Base-by-base conservation (phyloP, 2,888 invertebrate genomes). In the Cephus sareptanus region DNA sequence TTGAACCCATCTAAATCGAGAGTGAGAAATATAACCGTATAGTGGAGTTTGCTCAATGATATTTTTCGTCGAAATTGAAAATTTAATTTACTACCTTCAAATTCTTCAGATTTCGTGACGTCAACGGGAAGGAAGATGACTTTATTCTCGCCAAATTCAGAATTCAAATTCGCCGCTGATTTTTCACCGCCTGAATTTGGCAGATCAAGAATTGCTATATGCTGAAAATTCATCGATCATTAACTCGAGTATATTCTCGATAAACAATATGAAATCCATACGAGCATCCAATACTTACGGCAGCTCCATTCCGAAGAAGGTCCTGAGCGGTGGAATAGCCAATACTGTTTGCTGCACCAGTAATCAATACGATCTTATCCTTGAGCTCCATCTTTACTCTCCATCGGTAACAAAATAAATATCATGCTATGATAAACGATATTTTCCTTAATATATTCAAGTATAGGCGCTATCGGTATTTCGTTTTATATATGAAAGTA, bases 91-190 rank as follows among this genome's bases (percentile, higher is more conserved):
- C 91, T 83, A 90, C 91, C 91, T 86, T 92, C 91, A 77, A 93
- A 84, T 80, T 94, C 92, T 13, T 87, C 81, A 30, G 81, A 75
- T 34, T 91, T 91, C 0, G 92, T 92, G 12, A 94, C 93, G 76
- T 94, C 93, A 75, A 92, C 92, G 81, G 92, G 92, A 15, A 92
- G 84, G 83, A 93, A 94, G 0, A 90, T 81, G 0, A 91, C 92
- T 84, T 90, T 92, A 34, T 90, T 89, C 11, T 84, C 80, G 1
- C 93, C 93, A 81, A 91, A 88, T 82, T 91, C 91, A 3, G 88
- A 80, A 74, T 89, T 91, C 9, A 93, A 85, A 12, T 86, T 87
- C 15, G 90, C 90, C 0, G 88, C 90, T 2, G 92, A 90, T 78
- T 91, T 90, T 56, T 87, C 83, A n/a, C 93, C 91, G 34, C 85